Percentiles rank a stretch among this genome's conserved stretches.
Evolutionary conservation across 2,888 invertebrate genomes (phyloP).

Genomic region (Acrobasis repandana): DNA sequence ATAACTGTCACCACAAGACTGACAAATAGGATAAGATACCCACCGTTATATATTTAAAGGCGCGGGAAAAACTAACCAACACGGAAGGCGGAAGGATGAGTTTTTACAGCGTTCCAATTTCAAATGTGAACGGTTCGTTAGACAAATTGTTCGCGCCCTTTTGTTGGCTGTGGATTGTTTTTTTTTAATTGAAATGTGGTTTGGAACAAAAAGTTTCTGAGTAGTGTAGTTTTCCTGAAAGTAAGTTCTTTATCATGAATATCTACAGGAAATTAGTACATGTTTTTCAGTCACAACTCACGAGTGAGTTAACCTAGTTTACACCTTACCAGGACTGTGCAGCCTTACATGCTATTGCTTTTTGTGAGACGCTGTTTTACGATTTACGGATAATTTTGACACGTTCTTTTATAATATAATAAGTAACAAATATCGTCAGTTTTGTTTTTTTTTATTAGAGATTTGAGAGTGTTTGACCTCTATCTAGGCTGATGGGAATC

Average conservation of each 20-base stretch:
- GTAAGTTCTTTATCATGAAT: not conserved
- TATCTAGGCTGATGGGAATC: no score
- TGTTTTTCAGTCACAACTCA: not conserved
- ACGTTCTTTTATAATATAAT: no score
- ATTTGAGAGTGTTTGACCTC: no score
- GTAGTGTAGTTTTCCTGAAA: conserved; percentile 7
- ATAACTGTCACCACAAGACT: conserved; percentile 57
- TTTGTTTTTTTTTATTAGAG: no score
- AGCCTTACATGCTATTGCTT: no score
- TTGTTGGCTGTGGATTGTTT: conserved; percentile 52
- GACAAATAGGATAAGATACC: conserved; percentile 39
- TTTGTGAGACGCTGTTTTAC: no score
- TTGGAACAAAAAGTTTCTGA: conserved; percentile 31
- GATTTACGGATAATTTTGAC: no score
- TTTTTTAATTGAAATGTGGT: conserved; percentile 38
- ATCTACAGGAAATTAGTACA: not conserved
- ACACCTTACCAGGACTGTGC: no score
- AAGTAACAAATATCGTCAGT: no score
- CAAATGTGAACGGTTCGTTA: conserved; percentile 69
- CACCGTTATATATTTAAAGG: conserved; percentile 55
- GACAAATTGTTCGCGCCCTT: conserved; percentile 66
- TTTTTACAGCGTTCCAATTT: conserved; percentile 59
- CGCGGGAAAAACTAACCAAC: conserved; percentile 64
- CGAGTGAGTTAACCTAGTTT: no score
- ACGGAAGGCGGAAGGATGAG: conserved; percentile 75